Evolutionary conservation across 2,888 invertebrate genomes (phyloP).

Genomic region (Prosopocoilus inquinatus): DNA sequence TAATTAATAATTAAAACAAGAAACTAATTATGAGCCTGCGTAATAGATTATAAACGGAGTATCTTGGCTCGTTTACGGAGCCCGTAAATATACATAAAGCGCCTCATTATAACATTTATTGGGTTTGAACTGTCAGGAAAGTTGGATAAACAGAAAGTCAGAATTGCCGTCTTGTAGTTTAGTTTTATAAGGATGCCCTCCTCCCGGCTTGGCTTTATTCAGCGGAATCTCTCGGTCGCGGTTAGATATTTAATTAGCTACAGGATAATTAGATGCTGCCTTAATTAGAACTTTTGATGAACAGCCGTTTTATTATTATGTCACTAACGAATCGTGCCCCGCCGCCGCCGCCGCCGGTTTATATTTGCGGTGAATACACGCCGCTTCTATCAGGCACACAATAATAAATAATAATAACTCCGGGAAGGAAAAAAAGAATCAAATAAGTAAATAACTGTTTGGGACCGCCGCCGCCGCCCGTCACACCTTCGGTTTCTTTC

Average conservation of each 20-base stretch:
- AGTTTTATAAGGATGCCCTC: constrained; percentile 47
- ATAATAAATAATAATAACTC: too few relatives aligned
- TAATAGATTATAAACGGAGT: constrained; percentile 47
- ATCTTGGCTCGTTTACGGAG: constrained; percentile 41
- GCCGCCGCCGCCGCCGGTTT: too few relatives aligned
- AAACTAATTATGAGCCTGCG: constrained; percentile 49
- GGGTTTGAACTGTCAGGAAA: constrained; percentile 47
- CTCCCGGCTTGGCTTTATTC: constrained; percentile 39
- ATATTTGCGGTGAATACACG: background rate
- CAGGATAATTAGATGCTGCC: constrained; percentile 50
- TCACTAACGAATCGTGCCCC: constrained; percentile 18
- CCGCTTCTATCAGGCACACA: too few relatives aligned
- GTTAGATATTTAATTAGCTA: constrained; percentile 50
- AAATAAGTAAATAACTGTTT: too few relatives aligned
- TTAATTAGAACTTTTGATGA: constrained; percentile 50
- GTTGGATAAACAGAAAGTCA: constrained; percentile 47
- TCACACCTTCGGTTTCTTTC: too few relatives aligned
- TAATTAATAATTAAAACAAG: constrained; percentile 51
- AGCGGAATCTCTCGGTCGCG: constrained; percentile 39
- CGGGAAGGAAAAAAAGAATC: too few relatives aligned
- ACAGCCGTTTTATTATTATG: constrained; percentile 30
- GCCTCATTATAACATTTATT: constrained; percentile 48
- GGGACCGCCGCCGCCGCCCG: too few relatives aligned
- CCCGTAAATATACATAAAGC: constrained; percentile 44
- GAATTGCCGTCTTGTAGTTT: constrained; percentile 46